Evolutionary conservation across 2,797 vertebrate genomes (phyloP), one percentile per base, ranked within the genome.

Genomic region (Acestrorhynchus altus): DNA sequence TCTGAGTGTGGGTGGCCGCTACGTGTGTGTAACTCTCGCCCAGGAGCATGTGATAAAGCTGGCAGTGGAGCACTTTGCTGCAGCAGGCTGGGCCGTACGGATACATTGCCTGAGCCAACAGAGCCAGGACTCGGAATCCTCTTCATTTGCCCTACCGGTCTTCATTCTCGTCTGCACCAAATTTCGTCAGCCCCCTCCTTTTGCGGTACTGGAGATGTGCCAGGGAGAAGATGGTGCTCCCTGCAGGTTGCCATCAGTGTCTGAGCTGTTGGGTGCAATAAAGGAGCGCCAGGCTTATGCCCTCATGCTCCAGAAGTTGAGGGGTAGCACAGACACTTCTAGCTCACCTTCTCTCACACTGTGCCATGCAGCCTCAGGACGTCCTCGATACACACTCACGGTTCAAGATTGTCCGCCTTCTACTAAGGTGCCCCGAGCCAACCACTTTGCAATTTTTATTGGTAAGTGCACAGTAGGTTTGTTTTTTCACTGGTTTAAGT

Each of bases 361-460:
- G 79, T 97, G 96, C 63, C 90, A 92, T 24, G 90, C 89, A 51
- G 90, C 92, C 76, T 94, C 92, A 0, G 93, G 95, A 66, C 93
- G 83, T 67, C 94, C 95, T 70, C 95, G 97, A 83, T 99, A 98
- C 87, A 97, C 96, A 0, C 94, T 99, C 56, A 94, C 95, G 0
- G 92, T 99, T 59, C 93, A 98, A 2, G 97, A 99, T 82, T 93
- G 88, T 78, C 89, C 93, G 16, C 90, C 94, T 18, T 72, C 77
- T 0, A 87, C 93, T 89, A 97, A 96, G 83, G 87, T 92, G 75
- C 94, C 95, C 59, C 90, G 90, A 86, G 85, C 94, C 79, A 98
- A 94, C 90, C 93, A 92, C 78, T 99, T 98, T 69, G 97, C 96
- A 74, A 95, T 99, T 85, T 99, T 99, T 89, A 98, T 99, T 83